These are phyloP conservation scores for Microtus richardsoni DNA, from an alignment of 2,113 vertebrate species.

Conservation along the genomic window DNA sequence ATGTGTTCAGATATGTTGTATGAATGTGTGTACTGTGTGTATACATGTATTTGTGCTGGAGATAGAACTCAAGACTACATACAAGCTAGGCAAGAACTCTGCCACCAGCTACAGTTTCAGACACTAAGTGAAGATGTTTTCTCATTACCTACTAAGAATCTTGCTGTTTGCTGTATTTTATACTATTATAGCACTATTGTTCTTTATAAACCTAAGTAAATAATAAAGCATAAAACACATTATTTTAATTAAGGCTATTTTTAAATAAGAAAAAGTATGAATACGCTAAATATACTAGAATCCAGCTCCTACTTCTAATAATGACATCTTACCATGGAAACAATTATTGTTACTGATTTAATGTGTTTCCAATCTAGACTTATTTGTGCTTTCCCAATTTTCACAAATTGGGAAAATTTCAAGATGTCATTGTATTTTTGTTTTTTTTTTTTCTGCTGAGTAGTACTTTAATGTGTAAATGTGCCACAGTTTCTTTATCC, in stretches of 20 bases:
- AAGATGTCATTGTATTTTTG: no score
- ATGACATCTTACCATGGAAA: background rate
- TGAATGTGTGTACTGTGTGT: background rate
- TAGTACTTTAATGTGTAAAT: no score
- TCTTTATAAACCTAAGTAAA: background rate
- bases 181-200: background rate
- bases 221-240: background rate
- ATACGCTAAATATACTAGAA: background rate
- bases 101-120: background rate
- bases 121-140: background rate
- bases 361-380: background rate
- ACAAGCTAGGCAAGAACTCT: background rate
- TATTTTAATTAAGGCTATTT: constrained; percentile 24
- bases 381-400: background rate
- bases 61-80: background rate
- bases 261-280: background rate
- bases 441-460: no score
- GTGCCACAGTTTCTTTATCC: no score
- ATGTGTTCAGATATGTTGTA: background rate
- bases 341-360: background rate
- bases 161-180: background rate
- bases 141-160: background rate
- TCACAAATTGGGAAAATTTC: no score
- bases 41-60: background rate
- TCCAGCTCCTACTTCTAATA: background rate